Evolutionary conservation across 2,888 invertebrate species (phyloP), one percentile per base, ranked within the genome.

Genomic region (Caenorhabditis imperialis): DNA sequence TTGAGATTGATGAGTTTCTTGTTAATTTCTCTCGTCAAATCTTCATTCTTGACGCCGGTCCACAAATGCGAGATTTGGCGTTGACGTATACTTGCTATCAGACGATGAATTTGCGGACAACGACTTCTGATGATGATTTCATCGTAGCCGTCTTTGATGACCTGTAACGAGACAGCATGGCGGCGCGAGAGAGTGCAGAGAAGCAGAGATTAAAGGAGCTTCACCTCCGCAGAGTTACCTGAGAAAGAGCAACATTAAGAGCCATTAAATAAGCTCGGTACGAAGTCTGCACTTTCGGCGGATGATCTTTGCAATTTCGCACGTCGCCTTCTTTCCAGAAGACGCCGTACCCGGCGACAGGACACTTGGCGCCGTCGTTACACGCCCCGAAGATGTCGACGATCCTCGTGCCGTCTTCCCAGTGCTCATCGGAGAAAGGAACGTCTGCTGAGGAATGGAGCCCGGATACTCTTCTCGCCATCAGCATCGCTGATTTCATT

Each of bases 271-370:
- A 16, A 20, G 40, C 40, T 16, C 40, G 16, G 10, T 40, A 40
- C 2, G 18, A 18, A 14, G 16, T 40, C 14, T 40, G 40, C 40
- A n/a, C 3, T 5, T 20, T 18, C 7, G 20, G 20, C 14, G 18
- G 18, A 5, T 12, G 10, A 10, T 20, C 40, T 3, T 6, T 40
- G 18, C 40, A 14, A 10, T 40, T 40, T 18, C 40, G 40, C 5
- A 3, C 18, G 40, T 40, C 40, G 10, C n/a, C n/a, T n/a, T n/a
- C n/a, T n/a, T 16, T 33, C 48, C 48, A 48, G 16, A 16, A 30
- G 5, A 48, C 18, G 5, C 5, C 30, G 48, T 48, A 45, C n/a
- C 45, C 45, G 3, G 45, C n/a, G n/a, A n/a, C n/a, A n/a, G n/a
- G n/a, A n/a, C n/a, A n/a, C 10, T 18, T 40, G 4, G 16, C 40